Evolutionary conservation across 2,797 vertebrate genomes (phyloP), one percentile per base, ranked within the genome.

Genomic region (Pseudopleuronectes americanus): DNA sequence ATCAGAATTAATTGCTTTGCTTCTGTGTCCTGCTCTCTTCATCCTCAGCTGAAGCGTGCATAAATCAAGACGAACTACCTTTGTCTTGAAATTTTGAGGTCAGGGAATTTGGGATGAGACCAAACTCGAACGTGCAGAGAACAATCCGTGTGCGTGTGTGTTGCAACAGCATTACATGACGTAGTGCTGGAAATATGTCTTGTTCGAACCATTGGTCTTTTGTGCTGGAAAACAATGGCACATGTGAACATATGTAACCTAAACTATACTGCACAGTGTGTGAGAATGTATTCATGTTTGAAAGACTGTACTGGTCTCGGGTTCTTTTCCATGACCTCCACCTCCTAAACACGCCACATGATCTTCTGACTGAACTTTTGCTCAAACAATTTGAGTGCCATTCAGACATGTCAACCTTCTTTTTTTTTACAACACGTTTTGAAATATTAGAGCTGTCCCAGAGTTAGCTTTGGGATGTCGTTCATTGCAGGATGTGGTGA

Each of bases 1-100:
- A 88, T 90, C 84, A 87, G 64, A 91, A 92, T 92, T 86, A 90
- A 91, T 93, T 92, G 89, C 90, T 86, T 84, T 80, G 80, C 83
- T 86, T 71, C 85, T 81, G 60, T 84, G 86, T 90, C 90, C 88
- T 87, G 80, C 76, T 86, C 81, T 84, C 86, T 89, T 89, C 87
- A 86, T 90, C 85, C 83, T 78, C 65, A 75, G 68, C 78, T 75
- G 85, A 87, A 76, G 68, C 75, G 53, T 84, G 79, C 86, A 92
- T 91, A 92, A 90, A 92, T 93, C 90, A 92, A 76, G 70, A 53
- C 83, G 81, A 90, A 90, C 84, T 85, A 90, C 86, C 87, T 91
- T 92, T 90, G 90, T 92, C 87, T 89, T 90, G 79, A 89, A 85
- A 85, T 85, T 84, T 89, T 87, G 78, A 90, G 86, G 85, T 88